Conservation (phyloP, 2,797 vertebrate species). For the Ambastaia sidthimunki region DNA sequence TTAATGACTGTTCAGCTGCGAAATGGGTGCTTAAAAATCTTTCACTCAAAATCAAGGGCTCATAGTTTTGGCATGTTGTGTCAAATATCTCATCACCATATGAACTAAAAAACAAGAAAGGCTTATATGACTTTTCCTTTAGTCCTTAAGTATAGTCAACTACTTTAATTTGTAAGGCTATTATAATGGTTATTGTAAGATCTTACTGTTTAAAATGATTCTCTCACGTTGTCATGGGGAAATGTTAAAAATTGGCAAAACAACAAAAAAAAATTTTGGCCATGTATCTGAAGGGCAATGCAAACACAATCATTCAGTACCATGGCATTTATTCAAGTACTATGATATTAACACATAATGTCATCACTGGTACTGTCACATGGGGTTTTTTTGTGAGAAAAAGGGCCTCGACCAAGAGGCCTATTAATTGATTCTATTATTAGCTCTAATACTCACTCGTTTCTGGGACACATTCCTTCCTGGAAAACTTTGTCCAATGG, state of each 20-base stretch:
- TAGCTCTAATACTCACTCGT: conserved; percentile 80
- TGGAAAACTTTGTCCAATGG: conserved; percentile 83
- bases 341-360: not conserved
- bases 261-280: too few species aligned
- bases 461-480: conserved; percentile 81
- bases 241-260: too few species aligned
- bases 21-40: conserved; percentile 7
- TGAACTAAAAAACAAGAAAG: not conserved
- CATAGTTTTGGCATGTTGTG: conserved; percentile 41
- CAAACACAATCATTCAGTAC: not conserved
- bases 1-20: not conserved
- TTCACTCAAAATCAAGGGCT: conserved; percentile 31
- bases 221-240: too few species aligned
- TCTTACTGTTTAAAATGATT: too few species aligned
- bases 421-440: conserved; percentile 13
- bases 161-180: not conserved
- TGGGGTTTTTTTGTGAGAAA: not conserved
- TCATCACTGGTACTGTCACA: not conserved
- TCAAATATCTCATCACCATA: conserved; percentile 38
- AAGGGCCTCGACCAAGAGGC: conserved; percentile 2
- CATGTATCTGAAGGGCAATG: not conserved
- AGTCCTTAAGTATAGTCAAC: not conserved
- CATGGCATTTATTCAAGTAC: not conserved
- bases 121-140: not conserved
- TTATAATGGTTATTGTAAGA: not conserved